Evolutionary conservation across 23 tunicate species (phyloP).

Genomic region (Diplosoma virens): DNA sequence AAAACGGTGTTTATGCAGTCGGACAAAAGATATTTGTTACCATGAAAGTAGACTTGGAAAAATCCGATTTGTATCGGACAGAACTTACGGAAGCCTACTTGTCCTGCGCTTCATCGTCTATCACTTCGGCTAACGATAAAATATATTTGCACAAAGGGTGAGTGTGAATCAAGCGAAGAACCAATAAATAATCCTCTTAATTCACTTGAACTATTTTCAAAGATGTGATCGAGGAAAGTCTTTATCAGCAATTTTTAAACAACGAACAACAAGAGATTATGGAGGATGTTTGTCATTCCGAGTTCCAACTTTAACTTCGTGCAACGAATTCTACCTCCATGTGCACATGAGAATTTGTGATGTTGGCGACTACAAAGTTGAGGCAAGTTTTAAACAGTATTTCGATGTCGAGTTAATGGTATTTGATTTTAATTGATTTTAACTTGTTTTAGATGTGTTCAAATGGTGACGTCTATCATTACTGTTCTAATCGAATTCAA

Average conservation of each 20-base stretch:
- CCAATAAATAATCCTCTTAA: too few relatives aligned
- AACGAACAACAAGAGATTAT: not conserved
- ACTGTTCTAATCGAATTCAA: too few relatives aligned
- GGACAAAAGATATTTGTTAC: not conserved
- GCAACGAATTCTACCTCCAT: not conserved
- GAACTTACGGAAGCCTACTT: not conserved
- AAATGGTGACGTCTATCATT: too few relatives aligned
- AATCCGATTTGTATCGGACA: not conserved
- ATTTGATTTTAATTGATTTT: too few relatives aligned
- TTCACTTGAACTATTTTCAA: too few relatives aligned
- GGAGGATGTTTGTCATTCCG: constrained; percentile 7
- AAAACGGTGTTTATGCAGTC: not conserved
- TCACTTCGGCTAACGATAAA: not conserved
- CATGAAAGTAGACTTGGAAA: not conserved
- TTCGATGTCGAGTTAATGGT: too few relatives aligned
- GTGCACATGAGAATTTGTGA: not conserved
- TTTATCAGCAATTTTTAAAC: not conserved
- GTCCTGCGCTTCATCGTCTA: too few relatives aligned
- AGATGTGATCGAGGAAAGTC: not conserved
- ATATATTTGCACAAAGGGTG: not conserved
- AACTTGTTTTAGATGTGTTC: too few relatives aligned
- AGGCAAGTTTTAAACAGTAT: not conserved
- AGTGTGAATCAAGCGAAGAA: too few relatives aligned
- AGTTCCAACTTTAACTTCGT: not conserved
- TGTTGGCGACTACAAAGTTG: not conserved